Base-by-base conservation (phyloP, 2,888 invertebrate genomes). In the Drosophila prostipennis region DNA sequence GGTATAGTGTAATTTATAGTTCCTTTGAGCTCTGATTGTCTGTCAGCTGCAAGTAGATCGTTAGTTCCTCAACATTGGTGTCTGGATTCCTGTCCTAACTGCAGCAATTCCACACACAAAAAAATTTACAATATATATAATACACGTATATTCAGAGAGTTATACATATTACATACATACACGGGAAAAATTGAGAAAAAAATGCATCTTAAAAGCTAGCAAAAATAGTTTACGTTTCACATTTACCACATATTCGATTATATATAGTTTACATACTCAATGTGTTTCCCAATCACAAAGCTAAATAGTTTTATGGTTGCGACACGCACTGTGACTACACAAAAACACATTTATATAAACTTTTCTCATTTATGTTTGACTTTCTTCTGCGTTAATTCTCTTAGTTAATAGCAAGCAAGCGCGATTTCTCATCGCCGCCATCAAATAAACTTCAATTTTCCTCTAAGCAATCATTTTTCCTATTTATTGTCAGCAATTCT, bases 401-500 rank as follows among this genome's bases (percentile, higher is more conserved):
- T 55, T 68, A 55, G 49, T 46, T 43, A 48, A 74, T 54, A 46
- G 45, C 63, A 58, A 72, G 74, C 58, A 64, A 34, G 67, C 45
- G 43, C 29, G 13, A 40, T 45, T 39, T 32, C 43, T 10, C 10
- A 29, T 48, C 52, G 10, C 19, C n/a, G 19, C 49, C 39, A 10
- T 29, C 49, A 49, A 52, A 23, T 37, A 29, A 56, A 37, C 45
- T 37, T 14, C 6, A 37, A 23, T 43, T 51, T 51, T 29, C n/a
- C 6, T 45, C 32, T 29, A 56, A 64, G 64, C 69, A 69, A 65
- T 56, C 6, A 11, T 59, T 64, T 37, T 55, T 59, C 48, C 60
- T 51, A 80, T 70, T 83, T 83, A 83, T 83, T 83, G 83, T 83
- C 83, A 85, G 88, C 83, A 79, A 82, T 79, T 82, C 29, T 77